These are phyloP conservation scores for Trichopria drosophilae DNA, from an alignment of 2,888 invertebrate genomes.

Conservation along the genomic window DNA sequence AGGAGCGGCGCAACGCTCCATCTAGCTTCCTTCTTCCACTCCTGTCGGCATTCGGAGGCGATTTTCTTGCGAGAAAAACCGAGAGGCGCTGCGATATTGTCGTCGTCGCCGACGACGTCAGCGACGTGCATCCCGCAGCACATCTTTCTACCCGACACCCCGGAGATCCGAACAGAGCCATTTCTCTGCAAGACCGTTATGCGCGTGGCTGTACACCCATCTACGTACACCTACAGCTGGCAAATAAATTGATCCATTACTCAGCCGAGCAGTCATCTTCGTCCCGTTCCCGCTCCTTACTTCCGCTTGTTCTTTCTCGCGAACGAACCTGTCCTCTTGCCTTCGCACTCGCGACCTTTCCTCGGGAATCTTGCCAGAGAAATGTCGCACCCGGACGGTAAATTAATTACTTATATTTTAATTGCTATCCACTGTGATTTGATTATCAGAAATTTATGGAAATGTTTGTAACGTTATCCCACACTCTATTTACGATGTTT, in stretches of 20 bases:
- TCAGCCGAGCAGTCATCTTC: conserved; percentile 55
- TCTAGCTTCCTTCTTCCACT: too few species aligned
- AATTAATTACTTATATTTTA: too few species aligned
- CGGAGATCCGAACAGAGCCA: conserved; percentile 40
- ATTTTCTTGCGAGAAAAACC: conserved; percentile 13
- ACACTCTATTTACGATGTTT: too few species aligned
- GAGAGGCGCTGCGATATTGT: conserved; percentile 34
- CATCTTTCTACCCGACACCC: conserved; percentile 53
- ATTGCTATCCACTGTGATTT: too few species aligned
- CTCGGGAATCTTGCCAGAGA: conserved; percentile 44
- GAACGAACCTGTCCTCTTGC: conserved; percentile 34
- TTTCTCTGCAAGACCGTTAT: background rate
- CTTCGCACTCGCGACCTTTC: conserved; percentile 33
- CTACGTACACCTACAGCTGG: conserved; percentile 46
- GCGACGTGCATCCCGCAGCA: conserved; percentile 50
- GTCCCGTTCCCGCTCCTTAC: conserved; percentile 43
- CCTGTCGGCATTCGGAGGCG: too few species aligned
- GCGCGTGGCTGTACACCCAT: conserved; percentile 30
- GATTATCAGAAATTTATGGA: too few species aligned
- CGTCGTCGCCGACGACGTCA: too few species aligned
- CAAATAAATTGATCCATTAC: conserved; percentile 58
- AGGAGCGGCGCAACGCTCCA: conserved; percentile 23
- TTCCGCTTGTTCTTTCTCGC: conserved; percentile 26
- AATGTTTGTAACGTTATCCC: too few species aligned
- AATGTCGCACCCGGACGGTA: too few species aligned